phyloP scores from a whole-genome alignment of 2,888 invertebrate genomes.

The Torymus tubicola region DNA sequence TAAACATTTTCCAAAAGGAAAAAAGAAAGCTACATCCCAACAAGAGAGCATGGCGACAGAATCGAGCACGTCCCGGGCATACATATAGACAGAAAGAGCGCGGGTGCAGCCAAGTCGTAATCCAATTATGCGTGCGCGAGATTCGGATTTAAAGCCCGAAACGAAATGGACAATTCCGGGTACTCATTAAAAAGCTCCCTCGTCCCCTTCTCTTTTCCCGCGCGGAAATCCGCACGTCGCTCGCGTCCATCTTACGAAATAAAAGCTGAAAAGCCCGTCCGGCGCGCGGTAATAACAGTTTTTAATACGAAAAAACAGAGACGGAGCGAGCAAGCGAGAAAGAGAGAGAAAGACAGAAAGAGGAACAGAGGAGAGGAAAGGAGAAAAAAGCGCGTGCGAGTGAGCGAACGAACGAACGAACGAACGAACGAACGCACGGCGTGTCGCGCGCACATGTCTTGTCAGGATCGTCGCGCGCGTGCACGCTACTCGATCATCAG shows the following conservation, averaged over 20 bases:
- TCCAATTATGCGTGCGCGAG: too few relatives aligned
- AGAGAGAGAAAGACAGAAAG: neutral
- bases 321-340: neutral
- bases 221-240: conserved; percentile 17
- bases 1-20: too few relatives aligned
- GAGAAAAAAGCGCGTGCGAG: neutral
- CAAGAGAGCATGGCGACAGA: too few relatives aligned
- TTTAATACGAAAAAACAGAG: conserved; percentile 23
- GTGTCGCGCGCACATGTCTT: conserved; percentile 35
- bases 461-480: conserved; percentile 22
- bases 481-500: conserved; percentile 68
- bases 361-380: neutral
- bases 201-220: neutral
- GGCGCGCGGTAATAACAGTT: conserved; percentile 42
- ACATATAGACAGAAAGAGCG: too few relatives aligned
- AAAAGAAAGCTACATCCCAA: too few relatives aligned
- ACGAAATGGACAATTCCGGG: neutral
- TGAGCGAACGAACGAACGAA: neutral
- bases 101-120: too few relatives aligned
- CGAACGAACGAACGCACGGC: too few relatives aligned
- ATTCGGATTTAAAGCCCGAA: too few relatives aligned
- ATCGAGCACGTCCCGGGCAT: too few relatives aligned
- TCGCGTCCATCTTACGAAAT: neutral
- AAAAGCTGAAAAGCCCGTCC: conserved; percentile 14
- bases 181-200: conserved; percentile 20